Evolutionary conservation across 2,113 vertebrate species (phyloP), one percentile per base, ranked within the genome.

Genomic region (Opisthocomus hoazin): DNA sequence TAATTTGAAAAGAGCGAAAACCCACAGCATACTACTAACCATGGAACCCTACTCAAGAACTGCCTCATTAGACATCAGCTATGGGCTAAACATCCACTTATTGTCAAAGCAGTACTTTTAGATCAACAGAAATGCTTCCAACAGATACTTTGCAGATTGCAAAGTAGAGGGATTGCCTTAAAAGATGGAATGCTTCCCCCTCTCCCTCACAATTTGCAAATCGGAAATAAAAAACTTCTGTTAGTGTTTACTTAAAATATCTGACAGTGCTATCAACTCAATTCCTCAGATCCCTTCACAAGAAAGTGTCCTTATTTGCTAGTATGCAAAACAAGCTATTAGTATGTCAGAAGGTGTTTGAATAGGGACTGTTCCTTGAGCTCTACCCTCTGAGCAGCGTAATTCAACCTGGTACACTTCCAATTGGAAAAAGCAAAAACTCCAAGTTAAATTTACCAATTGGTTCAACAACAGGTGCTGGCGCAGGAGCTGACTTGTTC

Each of bases 401-500:
- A 39, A 60, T 43, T 80, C 68, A 84, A 69, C 32, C 41, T 2
- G 5, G 43, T 24, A 23, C 0, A 2, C 8, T 60, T 87, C 46
- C 2, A 3, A 46, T 0, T 10, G 13, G 15, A 64, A 51, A 80
- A 71, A 57, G 4, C 11, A 73, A 27, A 14, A 91, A 48, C 26
- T 70, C 21, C 2, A 23, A 94, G n/a, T 74, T 87, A 74, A 26
- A 69, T 84, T 99, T 97, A 99, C 99, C 99, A 87, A 97, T 96
- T 66, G 94, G 91, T 98, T 98, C 97, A 79, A 97, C 84, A 3
- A 98, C 96, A 84, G 98, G 96, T 37, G 98, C 95, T 43, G 98
- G 98, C 50, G 97, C 93, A 11, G 97, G 96, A 93, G 98, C 98
- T 14, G 99, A 98, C 92, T 99, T 99, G 98, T 99, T 99, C 99